Evolutionary conservation across 2,113 vertebrate species (phyloP), one percentile per base, ranked within the genome.

Genomic region (Crotalus horridus): DNA sequence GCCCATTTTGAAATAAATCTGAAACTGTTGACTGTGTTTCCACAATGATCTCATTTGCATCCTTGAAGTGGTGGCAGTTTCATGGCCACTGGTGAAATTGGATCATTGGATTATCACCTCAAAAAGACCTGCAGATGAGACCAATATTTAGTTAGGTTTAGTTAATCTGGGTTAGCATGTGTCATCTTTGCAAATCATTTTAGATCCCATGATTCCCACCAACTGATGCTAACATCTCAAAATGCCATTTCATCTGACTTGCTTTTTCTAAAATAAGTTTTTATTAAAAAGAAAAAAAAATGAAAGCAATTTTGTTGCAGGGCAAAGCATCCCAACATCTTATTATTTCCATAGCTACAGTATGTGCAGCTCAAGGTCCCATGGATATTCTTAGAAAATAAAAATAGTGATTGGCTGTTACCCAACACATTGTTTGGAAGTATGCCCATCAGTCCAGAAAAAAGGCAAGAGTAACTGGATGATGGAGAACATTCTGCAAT

Each of bases 51-150:
- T 81, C 88, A 93, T 94, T 74, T 89, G 54, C 86, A 56, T 89
- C 74, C 74, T 81, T 81, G 88, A 24, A 56, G 94, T 89, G n/a
- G 46, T 91, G 88, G 74, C 94, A 51, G 58, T 95, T 96, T 94
- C 74, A 81, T 43, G 33, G 17, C 74, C 74, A 43, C n/a, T 21
- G 74, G 33, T 81, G 20, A 81, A 81, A 81, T 43, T 81, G 74
- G 33, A 81, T 81, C 33, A 81, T 81, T 21, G 33, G 74, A 81
- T 81, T 21, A 21, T 43, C 74, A 81, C 74, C 33, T 81, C 33
- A 81, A 81, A 81, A 81, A 81, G 74, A 81, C 74, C 69, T 81
- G 69, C 69, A 39, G 69, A 81, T 39, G 15, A 81, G n/a, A 81
- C 69, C 69, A 39, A 81, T 43, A 43, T 39, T 81, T 39, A 39